Base-by-base conservation (phyloP, 2,113 vertebrate species). In the Apus apus region DNA sequence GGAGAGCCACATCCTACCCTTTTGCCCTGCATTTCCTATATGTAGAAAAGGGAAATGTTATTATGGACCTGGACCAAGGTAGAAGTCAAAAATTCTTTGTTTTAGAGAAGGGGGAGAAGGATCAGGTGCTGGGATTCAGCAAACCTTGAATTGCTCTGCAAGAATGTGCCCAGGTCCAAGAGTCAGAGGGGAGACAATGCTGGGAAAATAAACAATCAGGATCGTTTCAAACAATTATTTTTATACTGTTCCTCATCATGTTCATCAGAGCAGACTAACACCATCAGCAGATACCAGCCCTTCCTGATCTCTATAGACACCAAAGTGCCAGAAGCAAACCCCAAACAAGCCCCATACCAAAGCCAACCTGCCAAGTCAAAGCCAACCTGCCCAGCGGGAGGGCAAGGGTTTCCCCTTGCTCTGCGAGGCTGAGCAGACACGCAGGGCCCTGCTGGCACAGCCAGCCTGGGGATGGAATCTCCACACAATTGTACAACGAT, bases 11-110 rank as follows among this genome's bases (percentile, higher is more conserved):
- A 80, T 66, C 46, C 51, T 75, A 66, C 21, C 27, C n/a, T 18
- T 25, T 46, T 12, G 8, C 34, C 48, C 40, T 82, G 32, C 23
- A 14, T n/a, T 11, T 65, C 21, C 43, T 38, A 73, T 7, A 38
- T 0, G 0, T 0, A n/a, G 46, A 13, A 4, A 14, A 6, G 9
- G 18, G 13, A 56, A 64, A n/a, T 0, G 1, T 16, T 27, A 4
- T 16, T 30, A 5, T 17, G 1, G 1, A 10, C 11, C 36, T 10
- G 19, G 11, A 15, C 19, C 1, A 1, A 0, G 2, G n/a, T 7
- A 12, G 53, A 58, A 30, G 36, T 45, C 23, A 38, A 11, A 60
- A 5, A 17, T 32, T 53, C 34, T 67, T 25, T 56, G 43, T 14
- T 18, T 21, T 36, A 38, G 10, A 68, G 61, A 56, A n/a, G 2